These are phyloP conservation scores for Bovichtus diacanthus DNA, from an alignment of 2,797 vertebrate species.

Conservation along the genomic window DNA sequence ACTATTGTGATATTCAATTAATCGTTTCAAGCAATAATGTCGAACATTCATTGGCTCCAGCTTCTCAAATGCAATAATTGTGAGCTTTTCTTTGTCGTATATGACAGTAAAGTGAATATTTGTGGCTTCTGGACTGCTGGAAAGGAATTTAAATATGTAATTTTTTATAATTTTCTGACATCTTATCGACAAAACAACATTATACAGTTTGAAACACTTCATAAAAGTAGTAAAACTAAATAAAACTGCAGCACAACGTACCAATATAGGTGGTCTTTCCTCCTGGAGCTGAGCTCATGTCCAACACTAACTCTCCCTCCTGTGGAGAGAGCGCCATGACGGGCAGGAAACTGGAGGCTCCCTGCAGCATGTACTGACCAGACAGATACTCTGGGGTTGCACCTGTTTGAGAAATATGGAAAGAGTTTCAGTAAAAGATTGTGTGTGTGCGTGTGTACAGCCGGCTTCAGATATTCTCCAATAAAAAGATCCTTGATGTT, in stretches of 20 bases:
- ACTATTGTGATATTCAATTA: background rate
- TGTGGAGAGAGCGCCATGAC: conserved; percentile 97
- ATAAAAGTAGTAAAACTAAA: background rate
- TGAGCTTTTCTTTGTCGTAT: background rate
- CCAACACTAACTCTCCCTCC: conserved; percentile 94
- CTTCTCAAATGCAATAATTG: background rate
- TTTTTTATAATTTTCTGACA: no score
- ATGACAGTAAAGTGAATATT: no score
- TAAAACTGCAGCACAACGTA: conserved; percentile 61
- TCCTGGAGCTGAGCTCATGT: conserved; percentile 97
- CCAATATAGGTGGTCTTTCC: conserved; percentile 98
- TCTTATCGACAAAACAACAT: background rate
- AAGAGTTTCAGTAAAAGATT: background rate
- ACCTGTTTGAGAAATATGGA: conserved; percentile 79
- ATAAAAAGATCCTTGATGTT: background rate
- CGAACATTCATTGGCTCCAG: background rate
- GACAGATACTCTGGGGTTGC: conserved; percentile 97
- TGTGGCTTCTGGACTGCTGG: no score
- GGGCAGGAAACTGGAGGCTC: conserved; percentile 95
- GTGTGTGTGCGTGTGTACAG: background rate
- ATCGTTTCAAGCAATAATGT: background rate
- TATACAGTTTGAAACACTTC: background rate
- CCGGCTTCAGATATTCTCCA: background rate
- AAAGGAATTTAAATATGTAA: no score
- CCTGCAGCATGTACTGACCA: conserved; percentile 98